These are phyloP conservation scores for Dione juno DNA, from an alignment of 2,888 invertebrate genomes.

Conservation along the genomic window DNA sequence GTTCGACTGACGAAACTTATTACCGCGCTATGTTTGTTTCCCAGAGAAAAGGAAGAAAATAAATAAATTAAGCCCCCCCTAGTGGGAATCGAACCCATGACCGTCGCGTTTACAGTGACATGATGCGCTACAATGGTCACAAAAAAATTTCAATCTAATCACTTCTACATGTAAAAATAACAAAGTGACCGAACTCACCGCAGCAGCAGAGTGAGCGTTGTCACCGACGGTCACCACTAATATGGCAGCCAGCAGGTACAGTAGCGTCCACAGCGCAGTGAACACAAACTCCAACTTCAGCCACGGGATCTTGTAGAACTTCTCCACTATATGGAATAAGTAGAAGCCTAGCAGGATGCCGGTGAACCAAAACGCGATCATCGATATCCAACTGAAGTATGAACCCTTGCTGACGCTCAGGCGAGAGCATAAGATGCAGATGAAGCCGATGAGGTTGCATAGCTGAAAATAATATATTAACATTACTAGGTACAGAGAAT, in stretches of 20 bases:
- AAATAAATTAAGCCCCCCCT: not conserved
- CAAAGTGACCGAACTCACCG: slow-evolving; percentile 83
- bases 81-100: not conserved
- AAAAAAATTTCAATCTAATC: not conserved
- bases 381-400: slow-evolving; percentile 91
- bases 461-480: not conserved
- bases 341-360: slow-evolving; percentile 90
- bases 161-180: not conserved
- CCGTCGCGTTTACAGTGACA: not conserved
- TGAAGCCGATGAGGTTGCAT: slow-evolving; percentile 19
- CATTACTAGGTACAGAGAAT: too few species aligned
- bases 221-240: slow-evolving; percentile 85
- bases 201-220: slow-evolving; percentile 87
- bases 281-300: slow-evolving; percentile 91
- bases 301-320: slow-evolving; percentile 93
- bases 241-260: slow-evolving; percentile 90
- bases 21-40: too few species aligned
- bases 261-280: slow-evolving; percentile 88
- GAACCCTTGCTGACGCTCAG: slow-evolving; percentile 82
- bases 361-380: slow-evolving; percentile 94
- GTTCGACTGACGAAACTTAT: too few species aligned
- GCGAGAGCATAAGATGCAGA: slow-evolving; percentile 10
- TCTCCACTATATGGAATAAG: slow-evolving; percentile 93
- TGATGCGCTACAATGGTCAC: too few species aligned
- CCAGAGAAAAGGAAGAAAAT: not conserved